Percentiles rank a stretch among this genome's conserved stretches.
Conservation (phyloP, 2,113 vertebrate species). For the Enhydra lutris region DNA sequence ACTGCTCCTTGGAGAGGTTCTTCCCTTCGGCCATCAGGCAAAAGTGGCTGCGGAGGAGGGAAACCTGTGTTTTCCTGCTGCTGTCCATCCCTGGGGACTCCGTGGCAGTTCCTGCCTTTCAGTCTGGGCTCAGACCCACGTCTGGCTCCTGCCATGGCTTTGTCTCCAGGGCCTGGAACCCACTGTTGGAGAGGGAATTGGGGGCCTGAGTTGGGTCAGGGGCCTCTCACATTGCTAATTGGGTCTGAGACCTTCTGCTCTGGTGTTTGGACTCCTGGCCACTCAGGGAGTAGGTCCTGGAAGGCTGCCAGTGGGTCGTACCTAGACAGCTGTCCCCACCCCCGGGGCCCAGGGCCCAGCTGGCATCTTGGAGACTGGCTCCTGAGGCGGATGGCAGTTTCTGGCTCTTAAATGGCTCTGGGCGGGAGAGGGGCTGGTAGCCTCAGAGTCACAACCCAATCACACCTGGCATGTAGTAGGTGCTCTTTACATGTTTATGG, state of each 20-base stretch:
- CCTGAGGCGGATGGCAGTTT: not conserved
- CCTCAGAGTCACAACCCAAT: not conserved
- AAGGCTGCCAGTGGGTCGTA: slow-evolving; percentile 30
- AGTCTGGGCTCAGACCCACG: not conserved
- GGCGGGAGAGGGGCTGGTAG: not conserved
- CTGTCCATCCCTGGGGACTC: not conserved
- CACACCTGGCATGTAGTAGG: not conserved
- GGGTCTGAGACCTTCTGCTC: slow-evolving; percentile 72
- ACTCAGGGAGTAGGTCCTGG: slow-evolving; percentile 59
- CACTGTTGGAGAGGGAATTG: not conserved
- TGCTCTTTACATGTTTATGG: not conserved
- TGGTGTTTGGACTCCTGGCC: slow-evolving; percentile 58
- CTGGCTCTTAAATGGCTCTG: not conserved
- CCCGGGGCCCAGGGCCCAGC: slow-evolving; percentile 34
- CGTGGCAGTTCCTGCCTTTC: not conserved
- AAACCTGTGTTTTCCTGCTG: not conserved
- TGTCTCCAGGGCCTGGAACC: not conserved
- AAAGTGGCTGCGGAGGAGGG: not conserved
- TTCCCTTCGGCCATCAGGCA: fast-evolving
- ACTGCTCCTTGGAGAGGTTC: not conserved
- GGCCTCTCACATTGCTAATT: slow-evolving; percentile 68
- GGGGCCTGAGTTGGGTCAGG: slow-evolving; percentile 38
- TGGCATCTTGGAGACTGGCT: slow-evolving; percentile 52
- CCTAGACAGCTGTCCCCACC: slow-evolving; percentile 8
- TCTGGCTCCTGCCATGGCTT: not conserved